Percentiles rank a stretch among this genome's conserved stretches.
These are phyloP conservation scores for Bradypodion ventrale DNA, from an alignment of 2,797 vertebrate genomes.

Conservation along the genomic window DNA sequence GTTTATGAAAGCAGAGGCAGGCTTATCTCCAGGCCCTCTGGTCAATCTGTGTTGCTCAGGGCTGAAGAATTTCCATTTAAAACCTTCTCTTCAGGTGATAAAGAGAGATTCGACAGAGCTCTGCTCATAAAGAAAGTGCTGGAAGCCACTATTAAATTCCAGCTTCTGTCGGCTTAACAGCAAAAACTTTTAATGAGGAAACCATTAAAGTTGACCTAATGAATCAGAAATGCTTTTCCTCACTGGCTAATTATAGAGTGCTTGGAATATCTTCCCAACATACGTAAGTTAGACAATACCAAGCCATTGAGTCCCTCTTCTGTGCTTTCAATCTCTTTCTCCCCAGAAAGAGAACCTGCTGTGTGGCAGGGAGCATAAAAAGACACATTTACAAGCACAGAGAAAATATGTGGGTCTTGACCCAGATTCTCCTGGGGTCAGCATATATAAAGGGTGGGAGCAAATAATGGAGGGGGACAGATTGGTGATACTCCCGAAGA, in stretches of 20 bases:
- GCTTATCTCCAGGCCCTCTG: constrained; percentile 64
- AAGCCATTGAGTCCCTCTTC: constrained; percentile 34
- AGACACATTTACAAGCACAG: not conserved
- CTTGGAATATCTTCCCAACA: constrained; percentile 68
- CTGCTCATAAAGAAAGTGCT: constrained; percentile 69
- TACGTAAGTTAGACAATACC: constrained; percentile 69
- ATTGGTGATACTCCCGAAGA: not conserved
- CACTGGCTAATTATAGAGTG: constrained; percentile 73
- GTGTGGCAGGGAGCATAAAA: constrained; percentile 39
- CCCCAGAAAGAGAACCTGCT: constrained; percentile 58
- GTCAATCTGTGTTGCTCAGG: constrained; percentile 75
- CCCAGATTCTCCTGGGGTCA: constrained; percentile 20
- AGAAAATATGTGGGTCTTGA: not conserved
- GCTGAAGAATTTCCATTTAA: constrained; percentile 77
- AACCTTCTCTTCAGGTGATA: constrained; percentile 75
- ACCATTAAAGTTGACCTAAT: constrained; percentile 76
- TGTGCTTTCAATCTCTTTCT: not conserved
- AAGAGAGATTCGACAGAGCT: constrained; percentile 73
- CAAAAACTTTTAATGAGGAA: constrained; percentile 74
- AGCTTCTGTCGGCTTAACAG: constrained; percentile 72
- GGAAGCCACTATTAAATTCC: constrained; percentile 71
- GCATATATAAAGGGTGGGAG: not conserved
- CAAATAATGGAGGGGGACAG: not conserved
- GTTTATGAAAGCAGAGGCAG: constrained; percentile 71
- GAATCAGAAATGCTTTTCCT: constrained; percentile 76